phyloP scores from a whole-genome alignment of 2,113 vertebrate species.

The Pungitius pungitius region DNA sequence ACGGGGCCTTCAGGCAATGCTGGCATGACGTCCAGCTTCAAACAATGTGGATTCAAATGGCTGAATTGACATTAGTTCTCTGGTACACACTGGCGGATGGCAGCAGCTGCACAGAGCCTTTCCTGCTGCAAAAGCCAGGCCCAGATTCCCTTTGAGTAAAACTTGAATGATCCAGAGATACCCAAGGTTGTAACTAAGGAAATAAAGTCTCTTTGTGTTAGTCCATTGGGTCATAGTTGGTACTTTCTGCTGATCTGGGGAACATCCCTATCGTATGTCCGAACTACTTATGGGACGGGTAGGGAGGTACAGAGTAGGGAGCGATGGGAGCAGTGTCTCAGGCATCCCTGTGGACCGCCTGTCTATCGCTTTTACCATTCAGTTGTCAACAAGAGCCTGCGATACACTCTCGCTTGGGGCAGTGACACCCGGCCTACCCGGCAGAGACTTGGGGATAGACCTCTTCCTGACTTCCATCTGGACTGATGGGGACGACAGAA shows the following conservation, averaged over 20 bases:
- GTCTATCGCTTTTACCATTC: no score
- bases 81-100: neutral
- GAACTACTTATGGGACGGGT: no score
- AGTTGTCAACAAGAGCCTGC: no score
- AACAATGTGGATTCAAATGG: neutral
- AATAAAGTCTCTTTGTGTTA: neutral
- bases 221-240: neutral
- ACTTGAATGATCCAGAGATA: no score
- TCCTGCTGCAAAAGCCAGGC: neutral
- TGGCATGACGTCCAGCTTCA: neutral
- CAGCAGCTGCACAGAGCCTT: neutral
- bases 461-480: neutral
- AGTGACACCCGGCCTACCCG: no score
- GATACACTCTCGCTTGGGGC: no score
- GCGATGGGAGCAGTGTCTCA: no score
- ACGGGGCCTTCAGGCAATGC: neutral
- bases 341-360: no score
- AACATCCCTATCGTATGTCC: no score
- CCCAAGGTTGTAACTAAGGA: neutral
- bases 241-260: neutral
- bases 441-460: no score
- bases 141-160: neutral
- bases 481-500: neutral
- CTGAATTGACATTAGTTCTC: neutral
- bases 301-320: no score